These are phyloP conservation scores for Taxidea taxus DNA, from an alignment of 2,113 vertebrate genomes.

Conservation along the genomic window DNA sequence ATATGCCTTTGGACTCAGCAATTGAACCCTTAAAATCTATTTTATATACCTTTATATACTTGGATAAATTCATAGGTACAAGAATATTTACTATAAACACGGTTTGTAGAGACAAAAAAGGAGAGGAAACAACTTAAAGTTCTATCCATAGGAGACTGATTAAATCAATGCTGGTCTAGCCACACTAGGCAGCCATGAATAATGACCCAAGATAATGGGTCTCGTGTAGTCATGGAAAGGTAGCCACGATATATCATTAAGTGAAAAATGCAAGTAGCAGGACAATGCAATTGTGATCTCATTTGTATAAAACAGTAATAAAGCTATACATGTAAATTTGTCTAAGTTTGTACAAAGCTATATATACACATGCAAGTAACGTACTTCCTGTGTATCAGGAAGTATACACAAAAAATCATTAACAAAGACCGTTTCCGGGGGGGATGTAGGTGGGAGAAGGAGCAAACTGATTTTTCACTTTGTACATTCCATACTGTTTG, in stretches of 20 bases:
- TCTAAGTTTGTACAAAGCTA: neutral
- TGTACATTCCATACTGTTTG: neutral
- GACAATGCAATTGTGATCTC: neutral
- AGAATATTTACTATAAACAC: neutral
- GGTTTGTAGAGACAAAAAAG: constrained; percentile 5
- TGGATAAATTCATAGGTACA: constrained; percentile 24
- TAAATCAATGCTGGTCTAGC: neutral
- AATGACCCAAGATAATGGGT: neutral
- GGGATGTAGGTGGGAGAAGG: neutral
- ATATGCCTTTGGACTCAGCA: constrained; percentile 1
- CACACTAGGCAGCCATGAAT: neutral
- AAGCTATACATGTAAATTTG: neutral
- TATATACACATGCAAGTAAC: neutral
- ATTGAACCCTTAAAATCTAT: constrained; percentile 31
- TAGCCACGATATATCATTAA: neutral
- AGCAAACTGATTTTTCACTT: neutral
- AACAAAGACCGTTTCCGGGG: neutral
- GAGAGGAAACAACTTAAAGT: neutral
- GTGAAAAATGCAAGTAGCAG: neutral
- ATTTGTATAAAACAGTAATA: neutral
- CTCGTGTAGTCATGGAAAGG: neutral
- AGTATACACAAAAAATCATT: neutral
- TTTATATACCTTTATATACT: neutral
- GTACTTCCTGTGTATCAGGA: neutral
- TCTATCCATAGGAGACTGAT: constrained; percentile 14